phyloP scores from a whole-genome alignment of 2,113 vertebrate species.

The Balaeniceps rex region DNA sequence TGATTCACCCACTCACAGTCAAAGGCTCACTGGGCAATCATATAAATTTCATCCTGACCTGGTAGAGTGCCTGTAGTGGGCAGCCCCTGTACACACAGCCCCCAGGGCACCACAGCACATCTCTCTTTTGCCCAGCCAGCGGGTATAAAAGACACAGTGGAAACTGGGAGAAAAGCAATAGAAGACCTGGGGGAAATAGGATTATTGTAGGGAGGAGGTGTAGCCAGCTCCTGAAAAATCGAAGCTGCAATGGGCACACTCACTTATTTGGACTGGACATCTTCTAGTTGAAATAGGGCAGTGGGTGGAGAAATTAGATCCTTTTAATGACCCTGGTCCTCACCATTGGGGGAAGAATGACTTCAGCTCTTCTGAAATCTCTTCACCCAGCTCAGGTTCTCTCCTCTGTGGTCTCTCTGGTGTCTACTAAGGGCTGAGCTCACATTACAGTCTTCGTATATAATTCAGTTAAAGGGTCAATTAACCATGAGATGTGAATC shows the following conservation, averaged over 20 bases:
- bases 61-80: background rate
- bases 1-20: background rate
- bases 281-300: background rate
- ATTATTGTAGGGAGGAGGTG: background rate
- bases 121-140: background rate
- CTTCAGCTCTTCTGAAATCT: background rate
- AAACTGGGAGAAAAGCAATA: background rate
- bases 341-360: background rate
- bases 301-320: background rate
- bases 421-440: background rate
- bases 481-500: slow-evolving; percentile 19
- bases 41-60: background rate
- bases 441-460: background rate
- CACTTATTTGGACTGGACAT: background rate
- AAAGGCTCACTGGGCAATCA: background rate
- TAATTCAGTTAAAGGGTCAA: slow-evolving; percentile 39
- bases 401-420: background rate
- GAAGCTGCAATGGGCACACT: background rate
- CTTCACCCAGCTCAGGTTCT: background rate
- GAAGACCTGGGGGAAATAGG: background rate
- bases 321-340: background rate
- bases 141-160: background rate
- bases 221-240: background rate
- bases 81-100: background rate
- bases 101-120: background rate